A percentile compares a stretch with the other conserved stretches of the same genome.
phyloP scores from a whole-genome alignment of 2,888 invertebrate species.

The Cyrtodaria siliqua region DNA sequence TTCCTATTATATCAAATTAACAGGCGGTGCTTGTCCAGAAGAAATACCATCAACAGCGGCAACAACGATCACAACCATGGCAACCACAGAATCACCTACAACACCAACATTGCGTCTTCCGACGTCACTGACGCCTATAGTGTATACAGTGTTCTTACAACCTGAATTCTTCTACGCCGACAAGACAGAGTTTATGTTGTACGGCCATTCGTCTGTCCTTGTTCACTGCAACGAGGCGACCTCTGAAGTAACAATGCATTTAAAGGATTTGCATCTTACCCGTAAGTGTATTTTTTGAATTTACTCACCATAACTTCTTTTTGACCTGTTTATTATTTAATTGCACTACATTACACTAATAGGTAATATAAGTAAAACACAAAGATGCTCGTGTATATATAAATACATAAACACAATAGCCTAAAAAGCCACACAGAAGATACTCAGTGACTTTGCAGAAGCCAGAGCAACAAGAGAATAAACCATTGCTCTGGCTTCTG shows the following conservation, averaged over 20 bases:
- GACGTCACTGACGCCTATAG: conserved; percentile 60
- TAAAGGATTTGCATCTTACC: conserved; percentile 61
- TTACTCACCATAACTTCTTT: too few species aligned
- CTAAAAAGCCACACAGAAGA: too few species aligned
- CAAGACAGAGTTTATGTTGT: conserved; percentile 69
- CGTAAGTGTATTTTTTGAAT: too few species aligned
- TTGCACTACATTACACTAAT: too few species aligned
- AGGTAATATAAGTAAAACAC: too few species aligned
- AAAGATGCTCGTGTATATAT: too few species aligned
- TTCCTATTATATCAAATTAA: too few species aligned
- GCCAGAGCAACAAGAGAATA: too few species aligned
- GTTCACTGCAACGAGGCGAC: conserved; percentile 59
- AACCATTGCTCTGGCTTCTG: too few species aligned
- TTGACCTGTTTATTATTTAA: too few species aligned
- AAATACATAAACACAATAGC: too few species aligned
- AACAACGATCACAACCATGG: background rate
- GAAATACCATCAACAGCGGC: background rate
- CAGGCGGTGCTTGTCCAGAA: conserved; percentile 27
- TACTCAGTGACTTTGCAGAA: too few species aligned
- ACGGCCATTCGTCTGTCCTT: conserved; percentile 64
- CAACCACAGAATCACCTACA: conserved; percentile 20
- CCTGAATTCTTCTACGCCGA: conserved; percentile 74
- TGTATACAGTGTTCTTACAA: conserved; percentile 75
- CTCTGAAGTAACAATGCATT: conserved; percentile 67
- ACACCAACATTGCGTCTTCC: conserved; percentile 73